Percentiles rank a stretch among this genome's conserved stretches.
Evolutionary conservation across 2,113 vertebrate genomes (phyloP).

Genomic region (Himantopus leucocephalus): DNA sequence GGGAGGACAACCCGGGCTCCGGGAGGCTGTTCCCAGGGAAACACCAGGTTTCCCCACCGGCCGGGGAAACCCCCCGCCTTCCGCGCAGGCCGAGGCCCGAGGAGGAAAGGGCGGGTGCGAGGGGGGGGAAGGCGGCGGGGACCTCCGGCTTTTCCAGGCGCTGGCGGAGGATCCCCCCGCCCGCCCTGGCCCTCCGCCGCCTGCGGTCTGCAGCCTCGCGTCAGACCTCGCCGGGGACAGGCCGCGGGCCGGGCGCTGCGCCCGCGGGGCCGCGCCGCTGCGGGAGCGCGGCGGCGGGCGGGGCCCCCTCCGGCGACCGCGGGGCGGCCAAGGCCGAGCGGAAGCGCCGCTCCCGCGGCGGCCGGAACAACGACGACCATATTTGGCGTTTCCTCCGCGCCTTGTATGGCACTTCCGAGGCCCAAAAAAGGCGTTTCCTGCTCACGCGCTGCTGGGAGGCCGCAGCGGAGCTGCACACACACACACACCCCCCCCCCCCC

Average conservation of each 20-base stretch:
- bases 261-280: no score
- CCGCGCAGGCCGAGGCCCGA: neutral
- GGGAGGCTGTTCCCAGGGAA: neutral
- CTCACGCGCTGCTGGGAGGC: neutral
- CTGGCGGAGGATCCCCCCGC: neutral
- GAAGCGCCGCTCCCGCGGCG: neutral
- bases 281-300: neutral
- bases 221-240: no score
- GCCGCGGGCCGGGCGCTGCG: no score
- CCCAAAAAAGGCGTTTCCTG: slow-evolving; percentile 41
- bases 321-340: neutral
- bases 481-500: no score
- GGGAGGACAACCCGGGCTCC: neutral
- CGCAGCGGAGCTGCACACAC: neutral
- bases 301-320: neutral
- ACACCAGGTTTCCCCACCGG: rapidly evolving
- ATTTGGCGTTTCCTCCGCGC: neutral
- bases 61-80: neutral
- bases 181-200: neutral
- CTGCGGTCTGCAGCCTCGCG: neutral
- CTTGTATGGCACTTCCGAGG: neutral
- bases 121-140: neutral
- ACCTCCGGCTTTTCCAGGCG: neutral
- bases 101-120: neutral
- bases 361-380: neutral